These are phyloP conservation scores for Heterodera carotae DNA, from an alignment of 1,140 invertebrate species.

Conservation along the genomic window DNA sequence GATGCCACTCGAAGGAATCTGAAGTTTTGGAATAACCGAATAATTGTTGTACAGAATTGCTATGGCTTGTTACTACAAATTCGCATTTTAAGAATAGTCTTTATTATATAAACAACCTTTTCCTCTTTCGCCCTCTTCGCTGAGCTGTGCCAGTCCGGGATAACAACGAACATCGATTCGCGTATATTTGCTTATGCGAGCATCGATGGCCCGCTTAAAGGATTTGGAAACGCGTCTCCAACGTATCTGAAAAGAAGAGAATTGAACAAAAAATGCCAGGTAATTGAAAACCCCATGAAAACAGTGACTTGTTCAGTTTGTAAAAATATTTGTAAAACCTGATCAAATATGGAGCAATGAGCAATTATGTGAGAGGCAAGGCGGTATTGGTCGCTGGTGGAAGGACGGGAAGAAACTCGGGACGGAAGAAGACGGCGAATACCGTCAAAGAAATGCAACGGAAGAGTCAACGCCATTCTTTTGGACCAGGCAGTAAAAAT, in stretches of 20 bases:
- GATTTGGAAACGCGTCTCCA: conserved; percentile 59
- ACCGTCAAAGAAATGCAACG: conserved; percentile 46
- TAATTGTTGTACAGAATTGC: background rate
- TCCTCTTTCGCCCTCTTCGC: conserved; percentile 26
- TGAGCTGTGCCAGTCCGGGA: conserved; percentile 50
- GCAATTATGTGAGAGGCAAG: conserved; percentile 46
- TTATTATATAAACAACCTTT: conserved; percentile 1
- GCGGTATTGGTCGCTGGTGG: conserved; percentile 38
- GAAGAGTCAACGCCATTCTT: conserved; percentile 51
- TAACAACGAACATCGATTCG: conserved; percentile 59
- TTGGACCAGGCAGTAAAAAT: too few relatives aligned
- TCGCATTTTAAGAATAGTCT: background rate
- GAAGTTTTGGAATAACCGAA: conserved; percentile 30
- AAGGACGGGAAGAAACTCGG: conserved; percentile 27
- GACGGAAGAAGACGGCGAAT: conserved; percentile 35
- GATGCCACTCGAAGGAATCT: conserved; percentile 59
- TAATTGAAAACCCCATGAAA: background rate
- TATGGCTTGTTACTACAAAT: too few relatives aligned
- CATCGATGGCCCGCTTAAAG: conserved; percentile 49
- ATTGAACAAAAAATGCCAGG: background rate
- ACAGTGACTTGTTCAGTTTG: background rate
- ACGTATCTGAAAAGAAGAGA: conserved; percentile 33
- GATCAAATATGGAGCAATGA: conserved; percentile 55
- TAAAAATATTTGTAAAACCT: conserved; percentile 17
- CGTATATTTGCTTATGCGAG: conserved; percentile 45